These are phyloP conservation scores for Lordiphosa fenestrarum DNA, from an alignment of 2,888 invertebrate genomes.

Conservation along the genomic window DNA sequence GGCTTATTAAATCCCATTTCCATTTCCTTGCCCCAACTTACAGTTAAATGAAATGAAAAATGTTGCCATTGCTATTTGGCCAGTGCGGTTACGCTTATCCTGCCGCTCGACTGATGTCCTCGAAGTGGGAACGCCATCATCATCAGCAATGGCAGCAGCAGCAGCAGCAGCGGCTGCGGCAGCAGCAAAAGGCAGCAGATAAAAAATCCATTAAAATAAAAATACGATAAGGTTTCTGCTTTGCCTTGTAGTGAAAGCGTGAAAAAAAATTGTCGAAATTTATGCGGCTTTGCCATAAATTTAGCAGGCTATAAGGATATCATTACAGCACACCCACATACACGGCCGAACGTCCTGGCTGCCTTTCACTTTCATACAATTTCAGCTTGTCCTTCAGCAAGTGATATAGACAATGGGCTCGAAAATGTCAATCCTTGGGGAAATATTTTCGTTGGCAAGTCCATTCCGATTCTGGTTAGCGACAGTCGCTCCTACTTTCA, in stretches of 20 bases:
- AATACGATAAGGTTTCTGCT: slow-evolving; percentile 63
- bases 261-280: slow-evolving; percentile 66
- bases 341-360: slow-evolving; percentile 50
- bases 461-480: no score
- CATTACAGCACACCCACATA: slow-evolving; percentile 60
- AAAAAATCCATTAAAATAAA: slow-evolving; percentile 77
- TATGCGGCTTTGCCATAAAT: slow-evolving; percentile 74
- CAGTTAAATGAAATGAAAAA: slow-evolving; percentile 67
- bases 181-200: slow-evolving; percentile 51
- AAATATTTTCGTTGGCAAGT: no score
- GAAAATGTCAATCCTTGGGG: neutral
- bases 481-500: no score
- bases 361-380: slow-evolving; percentile 65
- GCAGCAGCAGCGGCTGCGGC: slow-evolving; percentile 39
- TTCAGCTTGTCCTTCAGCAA: slow-evolving; percentile 54
- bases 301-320: slow-evolving; percentile 72
- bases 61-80: slow-evolving; percentile 50
- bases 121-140: slow-evolving; percentile 54
- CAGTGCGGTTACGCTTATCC: slow-evolving; percentile 33
- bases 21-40: slow-evolving; percentile 49
- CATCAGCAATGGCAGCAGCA: slow-evolving; percentile 47
- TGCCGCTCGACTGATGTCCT: slow-evolving; percentile 38
- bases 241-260: slow-evolving; percentile 50
- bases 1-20: slow-evolving; percentile 74
- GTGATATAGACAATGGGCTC: slow-evolving; percentile 37